These are phyloP conservation scores for Smutsia temminckii DNA, from an alignment of 2,797 vertebrate species.

Conservation along the genomic window DNA sequence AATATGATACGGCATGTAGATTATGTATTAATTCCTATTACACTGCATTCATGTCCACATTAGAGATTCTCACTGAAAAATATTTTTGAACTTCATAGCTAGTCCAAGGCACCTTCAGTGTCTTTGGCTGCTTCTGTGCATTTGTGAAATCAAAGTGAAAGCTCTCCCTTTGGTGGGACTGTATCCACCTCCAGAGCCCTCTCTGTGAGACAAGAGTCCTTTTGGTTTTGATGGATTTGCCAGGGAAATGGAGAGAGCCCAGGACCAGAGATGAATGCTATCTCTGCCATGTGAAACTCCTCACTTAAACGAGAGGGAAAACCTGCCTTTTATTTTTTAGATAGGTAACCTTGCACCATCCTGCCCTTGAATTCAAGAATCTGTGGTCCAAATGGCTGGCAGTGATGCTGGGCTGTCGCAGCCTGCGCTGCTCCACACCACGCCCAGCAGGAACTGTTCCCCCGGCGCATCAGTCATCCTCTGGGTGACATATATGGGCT, in stretches of 20 bases:
- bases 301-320: constrained; percentile 53
- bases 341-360: neutral
- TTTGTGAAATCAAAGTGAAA: neutral
- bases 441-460: neutral
- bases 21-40: constrained; percentile 14
- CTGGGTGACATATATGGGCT: neutral
- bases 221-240: constrained; percentile 29
- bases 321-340: constrained; percentile 40
- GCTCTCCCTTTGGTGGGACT: neutral
- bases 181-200: neutral
- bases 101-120: neutral
- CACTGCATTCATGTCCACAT: neutral
- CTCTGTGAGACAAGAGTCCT: neutral
- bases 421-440: neutral
- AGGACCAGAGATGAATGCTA: neutral
- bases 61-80: neutral
- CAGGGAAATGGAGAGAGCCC: neutral
- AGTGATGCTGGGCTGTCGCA: neutral
- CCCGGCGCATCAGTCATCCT: neutral
- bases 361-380: constrained; percentile 23
- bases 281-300: constrained; percentile 35
- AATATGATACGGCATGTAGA: neutral
- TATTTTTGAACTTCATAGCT: constrained; percentile 17
- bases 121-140: neutral
- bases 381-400: constrained; percentile 22